Percentiles rank a stretch among this genome's conserved stretches.
Conservation (phyloP, 2,797 vertebrate species). For the Pseudochaenichthys georgianus region DNA sequence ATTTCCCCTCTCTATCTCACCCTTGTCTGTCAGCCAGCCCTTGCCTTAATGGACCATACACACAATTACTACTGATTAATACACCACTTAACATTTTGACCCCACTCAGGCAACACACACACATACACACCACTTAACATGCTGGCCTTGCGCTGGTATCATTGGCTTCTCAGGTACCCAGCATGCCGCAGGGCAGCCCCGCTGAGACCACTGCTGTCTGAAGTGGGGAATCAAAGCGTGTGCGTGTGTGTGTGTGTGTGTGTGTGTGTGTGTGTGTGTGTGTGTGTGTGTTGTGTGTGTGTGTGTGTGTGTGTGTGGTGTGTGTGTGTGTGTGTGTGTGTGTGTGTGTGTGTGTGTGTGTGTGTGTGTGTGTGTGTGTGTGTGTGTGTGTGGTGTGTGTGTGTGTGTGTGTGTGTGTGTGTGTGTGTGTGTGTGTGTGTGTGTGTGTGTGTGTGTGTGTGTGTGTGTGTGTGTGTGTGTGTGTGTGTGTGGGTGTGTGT, state of each 20-base stretch:
- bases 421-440: slow-evolving; percentile 24
- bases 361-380: slow-evolving; percentile 36
- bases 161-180: slow-evolving; percentile 75
- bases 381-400: slow-evolving; percentile 37
- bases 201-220: slow-evolving; percentile 76
- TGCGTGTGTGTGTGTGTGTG: slow-evolving; percentile 38
- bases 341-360: slow-evolving; percentile 23
- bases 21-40: slow-evolving; percentile 61
- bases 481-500: slow-evolving; percentile 16
- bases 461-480: slow-evolving; percentile 22
- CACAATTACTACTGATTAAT: slow-evolving; percentile 82
- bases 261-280: slow-evolving; percentile 20
- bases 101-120: slow-evolving; percentile 64
- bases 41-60: slow-evolving; percentile 76
- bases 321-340: slow-evolving; percentile 23
- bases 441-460: slow-evolving; percentile 24
- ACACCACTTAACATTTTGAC: slow-evolving; percentile 77
- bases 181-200: slow-evolving; percentile 73
- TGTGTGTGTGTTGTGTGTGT: slow-evolving; percentile 22
- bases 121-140: slow-evolving; percentile 71
- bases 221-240: slow-evolving; percentile 52
- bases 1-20: slow-evolving; percentile 26
- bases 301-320: slow-evolving; percentile 30
- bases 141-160: slow-evolving; percentile 64
- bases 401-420: slow-evolving; percentile 21